These are phyloP conservation scores for Tetrao urogallus DNA, from an alignment of 2,113 vertebrate genomes.

Conservation along the genomic window DNA sequence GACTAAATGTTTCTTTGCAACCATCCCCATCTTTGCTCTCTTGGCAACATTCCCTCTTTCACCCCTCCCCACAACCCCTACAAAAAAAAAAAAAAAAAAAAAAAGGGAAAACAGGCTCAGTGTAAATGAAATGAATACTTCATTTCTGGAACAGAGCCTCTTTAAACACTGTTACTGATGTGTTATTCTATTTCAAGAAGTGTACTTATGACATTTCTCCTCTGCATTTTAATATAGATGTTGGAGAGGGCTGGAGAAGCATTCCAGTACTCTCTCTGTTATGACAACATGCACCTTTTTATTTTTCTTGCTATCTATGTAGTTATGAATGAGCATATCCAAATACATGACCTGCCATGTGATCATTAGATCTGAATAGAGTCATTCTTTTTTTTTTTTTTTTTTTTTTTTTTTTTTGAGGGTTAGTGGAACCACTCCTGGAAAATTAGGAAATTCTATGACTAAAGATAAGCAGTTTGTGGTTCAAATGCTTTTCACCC, in stretches of 20 bases:
- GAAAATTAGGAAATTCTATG: not conserved
- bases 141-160: conserved; percentile 50
- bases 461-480: not conserved
- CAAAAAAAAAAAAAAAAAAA: not conserved
- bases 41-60: conserved; percentile 16
- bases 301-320: not conserved
- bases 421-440: not conserved
- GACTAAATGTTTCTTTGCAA: conserved; percentile 75
- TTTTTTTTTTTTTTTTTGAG: not conserved
- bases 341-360: not conserved
- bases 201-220: conserved; percentile 38
- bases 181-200: conserved; percentile 55
- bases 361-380: not conserved
- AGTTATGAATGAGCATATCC: conserved; percentile 2
- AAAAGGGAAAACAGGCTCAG: conserved; percentile 23
- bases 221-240: conserved; percentile 40
- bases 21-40: not conserved
- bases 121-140: conserved; percentile 71
- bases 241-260: not conserved
- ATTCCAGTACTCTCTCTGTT: not conserved
- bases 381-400: not conserved
- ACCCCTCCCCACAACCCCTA: not conserved
- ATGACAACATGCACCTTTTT: conserved; percentile 6
- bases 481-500: not conserved
- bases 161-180: conserved; percentile 45